Conservation (phyloP, 2,797 vertebrate genomes). For the Gephyroberyx darwinii region DNA sequence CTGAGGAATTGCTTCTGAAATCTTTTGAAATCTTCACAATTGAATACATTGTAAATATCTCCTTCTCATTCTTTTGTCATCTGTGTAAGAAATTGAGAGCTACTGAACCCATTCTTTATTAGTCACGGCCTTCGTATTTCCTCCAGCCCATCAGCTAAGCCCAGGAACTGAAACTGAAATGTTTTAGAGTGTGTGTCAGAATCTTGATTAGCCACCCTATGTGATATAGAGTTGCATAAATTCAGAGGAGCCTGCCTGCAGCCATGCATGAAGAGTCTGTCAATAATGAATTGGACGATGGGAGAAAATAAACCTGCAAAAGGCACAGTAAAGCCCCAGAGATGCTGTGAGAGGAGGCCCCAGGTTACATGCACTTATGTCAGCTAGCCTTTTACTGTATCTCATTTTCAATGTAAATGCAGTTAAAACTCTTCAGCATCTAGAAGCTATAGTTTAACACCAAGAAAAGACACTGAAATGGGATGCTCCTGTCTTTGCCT, state of each 20-base stretch:
- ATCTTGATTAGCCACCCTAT: conserved; percentile 52
- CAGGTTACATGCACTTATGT: conserved; percentile 43
- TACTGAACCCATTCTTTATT: conserved; percentile 43
- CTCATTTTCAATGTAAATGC: conserved; percentile 46
- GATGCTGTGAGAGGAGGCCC: conserved; percentile 38
- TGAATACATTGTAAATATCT: conserved; percentile 7
- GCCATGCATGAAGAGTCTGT: conserved; percentile 49
- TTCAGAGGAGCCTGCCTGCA: conserved; percentile 43
- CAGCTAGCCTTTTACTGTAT: conserved; percentile 32
- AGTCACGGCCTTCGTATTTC: conserved; percentile 48
- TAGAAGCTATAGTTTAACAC: conserved; percentile 37
- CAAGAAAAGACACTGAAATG: conserved; percentile 41
- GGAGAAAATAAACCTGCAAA: conserved; percentile 57
- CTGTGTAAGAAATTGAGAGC: conserved; percentile 30
- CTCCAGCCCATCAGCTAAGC: conserved; percentile 19
- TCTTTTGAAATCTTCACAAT: neutral
- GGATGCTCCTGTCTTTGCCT: conserved; percentile 30
- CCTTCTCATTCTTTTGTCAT: conserved; percentile 30
- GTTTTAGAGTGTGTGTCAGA: conserved; percentile 50
- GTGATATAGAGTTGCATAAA: conserved; percentile 59
- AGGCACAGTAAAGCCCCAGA: conserved; percentile 12
- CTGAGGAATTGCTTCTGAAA: neutral
- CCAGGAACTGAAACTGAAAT: conserved; percentile 35
- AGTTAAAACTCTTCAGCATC: conserved; percentile 56
- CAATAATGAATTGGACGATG: conserved; percentile 66